Conservation (phyloP, 2,113 vertebrate genomes). For the Prunella himalayana region DNA sequence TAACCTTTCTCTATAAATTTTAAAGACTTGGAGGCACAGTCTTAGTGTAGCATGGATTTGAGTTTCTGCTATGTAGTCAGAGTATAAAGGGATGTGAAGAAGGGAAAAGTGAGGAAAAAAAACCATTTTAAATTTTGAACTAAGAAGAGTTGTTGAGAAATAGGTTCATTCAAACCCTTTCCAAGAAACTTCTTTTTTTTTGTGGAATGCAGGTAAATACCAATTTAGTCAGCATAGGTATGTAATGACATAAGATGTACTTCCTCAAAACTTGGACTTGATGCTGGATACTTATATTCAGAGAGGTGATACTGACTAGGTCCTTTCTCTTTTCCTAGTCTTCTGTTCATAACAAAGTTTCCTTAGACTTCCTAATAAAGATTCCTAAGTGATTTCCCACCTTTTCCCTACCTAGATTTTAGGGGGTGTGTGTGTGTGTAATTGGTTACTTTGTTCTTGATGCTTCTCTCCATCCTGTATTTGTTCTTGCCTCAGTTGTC, state of each 20-base stretch:
- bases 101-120: background rate
- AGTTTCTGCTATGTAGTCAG: rapidly evolving
- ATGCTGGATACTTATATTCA: rapidly evolving
- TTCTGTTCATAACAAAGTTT: background rate
- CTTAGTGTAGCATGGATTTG: background rate
- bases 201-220: background rate
- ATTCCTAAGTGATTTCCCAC: background rate
- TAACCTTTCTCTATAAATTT: background rate
- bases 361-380: background rate
- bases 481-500: background rate
- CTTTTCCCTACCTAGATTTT: background rate
- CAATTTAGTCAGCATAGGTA: background rate
- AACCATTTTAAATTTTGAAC: background rate
- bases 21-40: background rate
- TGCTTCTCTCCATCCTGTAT: background rate
- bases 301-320: background rate
- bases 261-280: background rate
- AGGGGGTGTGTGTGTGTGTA: rapidly evolving
- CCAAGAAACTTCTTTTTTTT: background rate
- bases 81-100: background rate
- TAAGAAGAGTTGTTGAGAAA: background rate
- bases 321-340: background rate
- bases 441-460: background rate
- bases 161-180: background rate
- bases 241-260: background rate